These are phyloP conservation scores for Sebastiscus albofasciatus DNA, from an alignment of 2,797 vertebrate species.

Conservation along the genomic window DNA sequence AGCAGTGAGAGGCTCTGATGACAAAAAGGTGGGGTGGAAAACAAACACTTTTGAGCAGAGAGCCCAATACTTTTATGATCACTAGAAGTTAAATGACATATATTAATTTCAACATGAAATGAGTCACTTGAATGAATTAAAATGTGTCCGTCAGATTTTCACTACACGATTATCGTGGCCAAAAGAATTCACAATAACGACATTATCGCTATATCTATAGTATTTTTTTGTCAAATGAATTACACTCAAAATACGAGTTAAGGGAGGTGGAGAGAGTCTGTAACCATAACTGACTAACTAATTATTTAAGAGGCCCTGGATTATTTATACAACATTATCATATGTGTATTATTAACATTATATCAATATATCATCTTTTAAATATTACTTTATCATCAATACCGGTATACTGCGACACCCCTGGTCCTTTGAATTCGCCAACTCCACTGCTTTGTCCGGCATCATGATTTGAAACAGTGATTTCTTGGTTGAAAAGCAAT, in stretches of 20 bases:
- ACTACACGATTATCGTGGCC: too few relatives aligned
- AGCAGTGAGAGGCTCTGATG: conserved; percentile 22
- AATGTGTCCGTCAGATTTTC: neutral
- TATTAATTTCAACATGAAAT: neutral
- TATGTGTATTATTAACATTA: too few relatives aligned
- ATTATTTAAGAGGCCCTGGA: too few relatives aligned
- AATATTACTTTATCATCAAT: too few relatives aligned
- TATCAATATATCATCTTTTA: too few relatives aligned
- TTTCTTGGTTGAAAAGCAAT: neutral
- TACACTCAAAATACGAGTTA: neutral
- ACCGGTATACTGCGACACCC: too few relatives aligned
- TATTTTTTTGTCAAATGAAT: too few relatives aligned
- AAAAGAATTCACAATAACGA: too few relatives aligned
- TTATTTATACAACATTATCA: too few relatives aligned
- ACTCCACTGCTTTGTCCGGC: neutral
- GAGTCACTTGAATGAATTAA: neutral
- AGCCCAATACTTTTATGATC: neutral
- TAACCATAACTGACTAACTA: too few relatives aligned
- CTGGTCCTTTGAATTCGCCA: neutral
- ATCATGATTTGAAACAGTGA: neutral
- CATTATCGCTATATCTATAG: too few relatives aligned
- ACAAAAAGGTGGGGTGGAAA: neutral
- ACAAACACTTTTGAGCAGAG: neutral
- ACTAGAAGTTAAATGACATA: neutral
- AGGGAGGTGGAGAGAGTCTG: too few relatives aligned